Evolutionary conservation across 2,797 vertebrate species (phyloP).

Genomic region (Avahi laniger): DNA sequence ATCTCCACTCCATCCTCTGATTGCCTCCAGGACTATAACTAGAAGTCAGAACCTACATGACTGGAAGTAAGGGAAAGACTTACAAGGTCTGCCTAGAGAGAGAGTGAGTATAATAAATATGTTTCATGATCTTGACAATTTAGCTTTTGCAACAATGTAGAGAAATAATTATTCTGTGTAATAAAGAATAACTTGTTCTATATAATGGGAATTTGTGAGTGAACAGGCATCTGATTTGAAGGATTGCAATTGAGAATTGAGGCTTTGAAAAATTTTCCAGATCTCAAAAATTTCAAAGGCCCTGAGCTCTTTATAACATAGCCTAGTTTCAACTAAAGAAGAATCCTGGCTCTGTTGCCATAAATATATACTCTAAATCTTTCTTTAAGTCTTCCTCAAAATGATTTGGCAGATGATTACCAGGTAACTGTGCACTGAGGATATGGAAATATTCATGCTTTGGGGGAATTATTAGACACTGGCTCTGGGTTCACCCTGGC

Average conservation of each 20-base stretch:
- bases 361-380: neutral
- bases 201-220: neutral
- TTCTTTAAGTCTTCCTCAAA: neutral
- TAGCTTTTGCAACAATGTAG: neutral
- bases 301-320: neutral
- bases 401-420: neutral
- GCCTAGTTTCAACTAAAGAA: neutral
- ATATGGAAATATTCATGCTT: neutral
- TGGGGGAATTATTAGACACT: neutral
- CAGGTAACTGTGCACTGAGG: neutral
- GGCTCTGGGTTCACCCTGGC: neutral
- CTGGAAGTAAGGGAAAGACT: neutral
- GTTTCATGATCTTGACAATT: neutral
- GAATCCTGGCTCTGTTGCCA: neutral
- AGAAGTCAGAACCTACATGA: neutral
- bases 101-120: neutral
- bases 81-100: neutral
- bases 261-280: neutral
- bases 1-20: neutral
- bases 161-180: neutral
- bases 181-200: neutral
- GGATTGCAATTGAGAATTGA: neutral
- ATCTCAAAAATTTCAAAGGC: neutral
- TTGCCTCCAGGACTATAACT: neutral
- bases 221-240: neutral